phyloP scores from a whole-genome alignment of 2,113 vertebrate genomes.

The Calyptommatus sinebrachiatus region DNA sequence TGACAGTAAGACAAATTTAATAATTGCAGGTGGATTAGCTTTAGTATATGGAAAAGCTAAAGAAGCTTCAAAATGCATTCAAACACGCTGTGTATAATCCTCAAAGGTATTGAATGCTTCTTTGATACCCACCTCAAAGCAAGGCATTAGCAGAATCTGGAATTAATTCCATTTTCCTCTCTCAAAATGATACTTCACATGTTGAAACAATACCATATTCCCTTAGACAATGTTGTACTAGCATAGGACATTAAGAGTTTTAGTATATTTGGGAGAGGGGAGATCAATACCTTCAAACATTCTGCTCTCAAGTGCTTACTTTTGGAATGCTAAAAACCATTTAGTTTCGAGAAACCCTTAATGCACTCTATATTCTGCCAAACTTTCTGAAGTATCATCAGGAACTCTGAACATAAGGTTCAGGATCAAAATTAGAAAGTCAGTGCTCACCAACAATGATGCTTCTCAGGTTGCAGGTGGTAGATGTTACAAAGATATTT shows the following conservation, averaged over 20 bases:
- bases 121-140: conserved; percentile 19
- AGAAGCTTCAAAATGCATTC: neutral
- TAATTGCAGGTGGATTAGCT: neutral
- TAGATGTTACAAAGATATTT: conserved; percentile 16
- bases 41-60: conserved; percentile 18
- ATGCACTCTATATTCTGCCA: conserved; percentile 5
- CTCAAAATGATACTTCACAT: neutral
- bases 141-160: conserved; percentile 8
- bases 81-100: neutral
- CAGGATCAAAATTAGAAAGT: conserved; percentile 39
- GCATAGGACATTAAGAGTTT: conserved; percentile 13
- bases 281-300: conserved; percentile 39
- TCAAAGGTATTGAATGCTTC: neutral
- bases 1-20: conserved; percentile 25
- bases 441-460: conserved; percentile 16
- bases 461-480: conserved; percentile 25
- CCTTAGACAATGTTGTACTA: conserved; percentile 26
- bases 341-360: conserved; percentile 23
- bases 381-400: conserved; percentile 8
- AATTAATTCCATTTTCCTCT: conserved; percentile 4
- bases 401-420: neutral
- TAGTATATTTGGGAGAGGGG: conserved; percentile 10
- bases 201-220: conserved; percentile 17
- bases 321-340: conserved; percentile 7
- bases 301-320: conserved; percentile 22